These are phyloP conservation scores for Mya arenaria DNA, from an alignment of 1,140 invertebrate genomes.

Conservation along the genomic window DNA sequence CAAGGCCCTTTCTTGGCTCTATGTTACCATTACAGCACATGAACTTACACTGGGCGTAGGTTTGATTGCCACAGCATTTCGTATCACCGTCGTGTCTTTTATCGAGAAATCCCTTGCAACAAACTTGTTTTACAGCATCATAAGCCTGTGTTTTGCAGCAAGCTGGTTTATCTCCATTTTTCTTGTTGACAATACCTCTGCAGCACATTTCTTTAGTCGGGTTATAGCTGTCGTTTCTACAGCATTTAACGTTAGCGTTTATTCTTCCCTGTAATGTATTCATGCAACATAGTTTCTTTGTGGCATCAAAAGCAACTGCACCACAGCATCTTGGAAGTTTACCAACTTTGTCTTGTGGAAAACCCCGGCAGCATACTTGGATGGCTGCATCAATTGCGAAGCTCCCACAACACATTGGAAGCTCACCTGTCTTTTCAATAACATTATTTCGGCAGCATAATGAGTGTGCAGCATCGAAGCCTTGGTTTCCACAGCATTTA, in stretches of 20 bases:
- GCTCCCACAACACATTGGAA: slow-evolving; percentile 47
- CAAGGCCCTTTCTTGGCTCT: slow-evolving; percentile 6
- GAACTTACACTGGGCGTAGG: slow-evolving; percentile 42
- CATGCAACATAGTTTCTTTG: slow-evolving; percentile 36
- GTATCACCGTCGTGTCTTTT: slow-evolving; percentile 34
- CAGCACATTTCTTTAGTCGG: slow-evolving; percentile 49
- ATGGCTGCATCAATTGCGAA: slow-evolving; percentile 20
- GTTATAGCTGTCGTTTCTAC: slow-evolving; percentile 34
- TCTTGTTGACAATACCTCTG: slow-evolving; percentile 21
- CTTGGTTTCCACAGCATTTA: slow-evolving; percentile 36
- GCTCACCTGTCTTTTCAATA: slow-evolving; percentile 33
- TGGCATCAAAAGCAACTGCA: slow-evolving; percentile 14
- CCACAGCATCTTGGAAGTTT: slow-evolving; percentile 48
- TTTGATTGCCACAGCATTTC: slow-evolving; percentile 38
- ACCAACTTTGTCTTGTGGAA: slow-evolving; percentile 18
- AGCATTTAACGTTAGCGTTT: slow-evolving; percentile 19
- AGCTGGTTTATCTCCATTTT: slow-evolving; percentile 35
- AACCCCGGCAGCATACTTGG: slow-evolving; percentile 42
- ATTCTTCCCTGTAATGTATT: slow-evolving; percentile 28
- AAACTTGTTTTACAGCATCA: slow-evolving; percentile 45
- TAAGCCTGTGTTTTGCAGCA: slow-evolving; percentile 28
- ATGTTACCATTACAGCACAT: slow-evolving; percentile 43
- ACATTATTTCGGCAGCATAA: slow-evolving; percentile 38
- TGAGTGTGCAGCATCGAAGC: slow-evolving; percentile 34
- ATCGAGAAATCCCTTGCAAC: slow-evolving; percentile 27